A percentile compares a stretch with the other conserved stretches of the same genome.
Evolutionary conservation across 2,888 invertebrate species (phyloP).

Genomic region (Sphaerolaimus hirsutus): DNA sequence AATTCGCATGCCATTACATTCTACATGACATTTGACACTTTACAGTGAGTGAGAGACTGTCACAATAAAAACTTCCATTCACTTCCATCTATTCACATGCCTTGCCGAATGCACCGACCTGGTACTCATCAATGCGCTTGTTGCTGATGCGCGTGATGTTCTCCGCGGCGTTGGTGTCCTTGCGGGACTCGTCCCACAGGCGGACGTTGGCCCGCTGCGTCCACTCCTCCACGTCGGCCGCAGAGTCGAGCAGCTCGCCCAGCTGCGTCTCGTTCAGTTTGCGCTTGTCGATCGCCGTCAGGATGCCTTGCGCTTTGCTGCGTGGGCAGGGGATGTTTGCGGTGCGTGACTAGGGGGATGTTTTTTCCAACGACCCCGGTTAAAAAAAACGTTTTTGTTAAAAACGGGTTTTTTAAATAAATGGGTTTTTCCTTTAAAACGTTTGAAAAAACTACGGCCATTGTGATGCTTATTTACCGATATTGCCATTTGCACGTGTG

Average conservation of each 20-base stretch:
- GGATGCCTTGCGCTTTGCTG: slow-evolving; percentile 13
- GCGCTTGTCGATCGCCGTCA: slow-evolving; percentile 14
- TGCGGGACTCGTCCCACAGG: slow-evolving; percentile 16
- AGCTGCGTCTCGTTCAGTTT: slow-evolving; percentile 21
- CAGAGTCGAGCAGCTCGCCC: slow-evolving; percentile 11
- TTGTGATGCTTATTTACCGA: too few species aligned
- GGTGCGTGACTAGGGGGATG: too few species aligned
- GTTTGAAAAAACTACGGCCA: too few species aligned
- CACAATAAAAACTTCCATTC: neutral
- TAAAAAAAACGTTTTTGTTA: too few species aligned
- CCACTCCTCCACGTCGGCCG: slow-evolving; percentile 11
- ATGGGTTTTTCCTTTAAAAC: too few species aligned
- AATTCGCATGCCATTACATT: too few species aligned
- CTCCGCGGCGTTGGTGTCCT: slow-evolving; percentile 12
- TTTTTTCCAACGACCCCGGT: too few species aligned
- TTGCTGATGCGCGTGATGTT: slow-evolving; percentile 12
- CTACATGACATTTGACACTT: too few species aligned
- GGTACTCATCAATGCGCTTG: slow-evolving; percentile 12
- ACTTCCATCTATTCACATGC: neutral
- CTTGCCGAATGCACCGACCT: neutral
- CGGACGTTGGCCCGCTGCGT: slow-evolving; percentile 7
- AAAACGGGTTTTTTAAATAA: too few species aligned
- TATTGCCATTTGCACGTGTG: too few species aligned
- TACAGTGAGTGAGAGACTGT: too few species aligned
- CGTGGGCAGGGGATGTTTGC: too few species aligned